Base-by-base conservation (phyloP, 2,797 vertebrate species). In the Falco novaeseelandiae region DNA sequence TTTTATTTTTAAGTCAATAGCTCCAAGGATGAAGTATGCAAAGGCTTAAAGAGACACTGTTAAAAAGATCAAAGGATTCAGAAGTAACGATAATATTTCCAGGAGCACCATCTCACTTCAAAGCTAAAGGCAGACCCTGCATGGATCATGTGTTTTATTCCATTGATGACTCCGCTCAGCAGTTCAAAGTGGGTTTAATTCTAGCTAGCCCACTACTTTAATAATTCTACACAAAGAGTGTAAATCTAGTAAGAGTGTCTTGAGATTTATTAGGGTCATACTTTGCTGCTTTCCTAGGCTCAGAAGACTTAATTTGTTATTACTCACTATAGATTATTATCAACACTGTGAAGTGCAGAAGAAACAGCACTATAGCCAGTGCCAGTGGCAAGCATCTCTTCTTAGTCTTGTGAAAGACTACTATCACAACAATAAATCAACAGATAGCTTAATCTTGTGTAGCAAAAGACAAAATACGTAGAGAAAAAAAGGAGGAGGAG, bases 1-100 rank as follows among this genome's bases (percentile, higher is more conserved):
- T 52, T 87, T 93, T 94, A 91, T 95, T 94, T 94, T 92, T 49
- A 97, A 97, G 57, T 83, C 90, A 95, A 83, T 78, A 95, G 89
- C 83, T 94, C 71, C 38, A 89, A 92, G 83, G 83, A 93, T 74
- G 79, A 94, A 78, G 71, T 51, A 94, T 61, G 73, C 81, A 91
- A 87, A 93, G 67, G 71, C 72, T 97, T 92, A 96, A 93, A 94
- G 63, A 96, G 88, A 93, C 55, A 83, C 57, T 67, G 71, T 89
- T 72, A 76, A 65, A 94, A 91, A 87, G 94, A 97, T 95, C 76
- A 96, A 94, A 95, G 90, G 71, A 86, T 78, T 90, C 84, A 81
- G 84, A 85, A 94, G 27, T 32, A 73, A 94, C 0, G 4, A 81
- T 67, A 96, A 65, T 65, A 87, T 93, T 96, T 96, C 87, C 92